phyloP scores from a whole-genome alignment of 2,113 vertebrate genomes.

The Callipepla squamata region DNA sequence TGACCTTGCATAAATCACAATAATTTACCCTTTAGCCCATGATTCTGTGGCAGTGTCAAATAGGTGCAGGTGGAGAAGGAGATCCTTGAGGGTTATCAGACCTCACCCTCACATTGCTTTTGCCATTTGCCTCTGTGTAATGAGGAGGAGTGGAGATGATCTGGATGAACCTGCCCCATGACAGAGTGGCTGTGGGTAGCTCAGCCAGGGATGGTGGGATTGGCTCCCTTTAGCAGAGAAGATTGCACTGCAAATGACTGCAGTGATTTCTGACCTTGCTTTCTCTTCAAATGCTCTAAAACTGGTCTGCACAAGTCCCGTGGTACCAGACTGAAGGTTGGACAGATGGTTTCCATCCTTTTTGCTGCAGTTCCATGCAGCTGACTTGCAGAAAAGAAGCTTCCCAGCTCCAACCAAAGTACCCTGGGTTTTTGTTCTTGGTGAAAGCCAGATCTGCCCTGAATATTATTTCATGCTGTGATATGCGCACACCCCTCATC shows the following conservation, averaged over 20 bases:
- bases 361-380: not conserved
- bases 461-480: not conserved
- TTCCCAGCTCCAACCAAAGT: not conserved
- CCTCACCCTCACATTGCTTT: not conserved
- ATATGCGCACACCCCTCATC: not conserved
- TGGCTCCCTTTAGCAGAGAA: not conserved
- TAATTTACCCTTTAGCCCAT: not conserved
- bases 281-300: not conserved
- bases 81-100: not conserved
- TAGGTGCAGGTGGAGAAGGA: not conserved
- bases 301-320: not conserved
- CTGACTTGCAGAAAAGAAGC: not conserved
- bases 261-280: not conserved
- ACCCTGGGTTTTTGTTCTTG: not conserved
- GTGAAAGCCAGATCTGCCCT: not conserved
- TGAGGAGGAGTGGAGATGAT: not conserved
- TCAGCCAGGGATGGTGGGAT: not conserved
- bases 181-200: no score
- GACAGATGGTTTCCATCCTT: not conserved
- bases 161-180: accelerated
- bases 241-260: not conserved
- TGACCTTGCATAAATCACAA: not conserved
- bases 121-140: no score
- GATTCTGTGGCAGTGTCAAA: not conserved
- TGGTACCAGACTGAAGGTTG: not conserved